These are phyloP conservation scores for Anastatus disparis DNA, from an alignment of 1,140 invertebrate species.

Conservation along the genomic window DNA sequence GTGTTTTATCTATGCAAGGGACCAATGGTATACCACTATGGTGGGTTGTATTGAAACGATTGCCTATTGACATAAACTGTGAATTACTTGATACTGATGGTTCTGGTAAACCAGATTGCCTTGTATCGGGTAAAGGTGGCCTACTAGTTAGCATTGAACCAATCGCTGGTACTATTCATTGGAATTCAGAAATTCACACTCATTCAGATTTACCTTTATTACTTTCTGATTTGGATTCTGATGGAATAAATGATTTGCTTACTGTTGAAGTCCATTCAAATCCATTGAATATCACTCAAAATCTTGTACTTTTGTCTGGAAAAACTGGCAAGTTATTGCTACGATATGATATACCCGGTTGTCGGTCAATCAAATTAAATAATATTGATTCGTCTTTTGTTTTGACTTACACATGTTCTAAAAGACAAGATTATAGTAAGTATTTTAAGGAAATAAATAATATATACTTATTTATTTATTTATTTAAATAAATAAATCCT, in stretches of 20 bases:
- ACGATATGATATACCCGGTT: slow-evolving; percentile 46
- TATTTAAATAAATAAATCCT: no score
- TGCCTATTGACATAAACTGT: slow-evolving; percentile 77
- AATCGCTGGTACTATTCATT: slow-evolving; percentile 73
- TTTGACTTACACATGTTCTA: slow-evolving; percentile 57
- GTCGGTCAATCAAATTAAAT: slow-evolving; percentile 66
- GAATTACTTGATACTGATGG: slow-evolving; percentile 75
- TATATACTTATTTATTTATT: no score
- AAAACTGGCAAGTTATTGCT: slow-evolving; percentile 67
- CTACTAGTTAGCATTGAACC: slow-evolving; percentile 76
- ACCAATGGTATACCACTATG: slow-evolving; percentile 71
- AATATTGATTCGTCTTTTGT: slow-evolving; percentile 60
- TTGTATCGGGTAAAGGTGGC: slow-evolving; percentile 76
- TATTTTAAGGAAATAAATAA: no score
- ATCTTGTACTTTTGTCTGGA: slow-evolving; percentile 74
- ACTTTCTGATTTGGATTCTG: slow-evolving; percentile 77
- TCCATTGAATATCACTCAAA: slow-evolving; percentile 65
- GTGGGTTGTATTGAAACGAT: slow-evolving; percentile 72
- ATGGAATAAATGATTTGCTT: slow-evolving; percentile 76
- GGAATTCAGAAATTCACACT: slow-evolving; percentile 68
- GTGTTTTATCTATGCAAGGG: slow-evolving; percentile 62
- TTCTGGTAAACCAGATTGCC: slow-evolving; percentile 77
- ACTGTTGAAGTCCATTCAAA: slow-evolving; percentile 68
- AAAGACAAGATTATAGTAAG: no score
- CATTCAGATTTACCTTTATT: slow-evolving; percentile 76